Evolutionary conservation across 2,113 vertebrate genomes (phyloP).

Genomic region (Prionailurus bengalensis): DNA sequence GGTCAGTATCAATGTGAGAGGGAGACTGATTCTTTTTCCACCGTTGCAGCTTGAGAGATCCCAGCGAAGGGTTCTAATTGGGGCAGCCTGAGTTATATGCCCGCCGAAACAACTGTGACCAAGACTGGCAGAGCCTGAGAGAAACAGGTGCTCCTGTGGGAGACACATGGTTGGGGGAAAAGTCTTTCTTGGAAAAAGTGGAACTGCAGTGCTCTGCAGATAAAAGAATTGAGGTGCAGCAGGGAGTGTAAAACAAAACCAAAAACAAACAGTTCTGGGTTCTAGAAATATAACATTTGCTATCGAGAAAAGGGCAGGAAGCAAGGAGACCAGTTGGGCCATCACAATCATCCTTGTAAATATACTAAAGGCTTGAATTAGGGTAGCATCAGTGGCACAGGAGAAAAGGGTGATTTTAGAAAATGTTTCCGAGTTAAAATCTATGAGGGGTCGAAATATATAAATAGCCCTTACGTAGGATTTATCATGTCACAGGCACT

Average conservation of each 20-base stretch:
- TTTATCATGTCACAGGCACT: neutral
- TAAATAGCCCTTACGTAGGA: neutral
- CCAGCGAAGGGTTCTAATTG: neutral
- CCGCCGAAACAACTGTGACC: neutral
- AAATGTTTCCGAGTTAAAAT: neutral
- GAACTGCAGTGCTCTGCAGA: neutral
- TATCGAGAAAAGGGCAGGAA: neutral
- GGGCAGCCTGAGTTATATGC: neutral
- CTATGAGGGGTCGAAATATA: neutral
- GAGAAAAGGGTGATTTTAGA: neutral
- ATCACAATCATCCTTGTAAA: neutral
- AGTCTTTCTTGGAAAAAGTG: neutral
- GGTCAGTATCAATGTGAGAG: neutral
- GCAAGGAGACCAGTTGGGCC: neutral
- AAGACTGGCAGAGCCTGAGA: neutral
- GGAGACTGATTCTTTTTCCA: neutral
- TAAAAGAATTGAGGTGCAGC: neutral
- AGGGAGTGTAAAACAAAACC: neutral
- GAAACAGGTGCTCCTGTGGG: neutral
- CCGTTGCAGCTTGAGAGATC: neutral
- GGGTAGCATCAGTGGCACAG: neutral
- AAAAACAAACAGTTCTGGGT: neutral
- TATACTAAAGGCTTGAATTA: neutral
- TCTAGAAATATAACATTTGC: conserved; percentile 10
- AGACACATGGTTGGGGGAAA: neutral